Base-by-base conservation (phyloP, 2,113 vertebrate species). In the Leiothrix lutea region DNA sequence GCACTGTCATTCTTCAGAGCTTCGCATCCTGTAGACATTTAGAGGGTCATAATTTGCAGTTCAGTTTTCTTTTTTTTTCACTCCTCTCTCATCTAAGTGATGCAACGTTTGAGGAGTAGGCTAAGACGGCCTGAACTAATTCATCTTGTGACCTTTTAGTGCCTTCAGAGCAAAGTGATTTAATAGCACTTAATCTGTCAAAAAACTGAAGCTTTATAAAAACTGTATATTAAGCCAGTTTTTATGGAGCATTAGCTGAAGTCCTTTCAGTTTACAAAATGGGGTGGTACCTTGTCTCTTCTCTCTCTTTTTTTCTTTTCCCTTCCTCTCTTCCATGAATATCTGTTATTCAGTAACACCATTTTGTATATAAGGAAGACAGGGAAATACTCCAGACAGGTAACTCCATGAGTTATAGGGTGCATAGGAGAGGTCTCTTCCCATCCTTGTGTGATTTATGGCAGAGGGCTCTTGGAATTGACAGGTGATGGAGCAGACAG, bases 131-230 rank as follows among this genome's bases (percentile, higher is more conserved):
- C 96, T 96, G 94, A 98, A 98, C 97, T 97, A 97, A 98, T 98
- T 98, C 96, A 98, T 98, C 98, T 98, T 98, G 96, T 98, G 97
- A 98, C 97, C 98, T 98, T 98, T 98, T 96, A 97, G 96, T 89
- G 97, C 97, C 96, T 98, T 98, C 97, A 98, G 96, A 97, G 96
- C 77, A 97, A 98, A 97, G 96, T 98, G 98, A 98, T 98, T 98
- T 98, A 98, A 98, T 97, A 98, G 97, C 98, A 98, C 98, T 98
- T 98, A 98, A 98, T 98, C 97, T 98, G 98, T 98, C 98, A 98
- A 96, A 97, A 98, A 97, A 97, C 95, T 98, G 97, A 98, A 97
- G 97, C 97, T 97, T 98, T 98, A 95, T 98, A 98, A 97, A 98
- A 98, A 98, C 97, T 97, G 97, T 98, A 98, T 98, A 98, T 98